Percentiles rank a stretch among this genome's conserved stretches.
Evolutionary conservation across 2,113 vertebrate genomes (phyloP).

Genomic region (Ahaetulla prasina): DNA sequence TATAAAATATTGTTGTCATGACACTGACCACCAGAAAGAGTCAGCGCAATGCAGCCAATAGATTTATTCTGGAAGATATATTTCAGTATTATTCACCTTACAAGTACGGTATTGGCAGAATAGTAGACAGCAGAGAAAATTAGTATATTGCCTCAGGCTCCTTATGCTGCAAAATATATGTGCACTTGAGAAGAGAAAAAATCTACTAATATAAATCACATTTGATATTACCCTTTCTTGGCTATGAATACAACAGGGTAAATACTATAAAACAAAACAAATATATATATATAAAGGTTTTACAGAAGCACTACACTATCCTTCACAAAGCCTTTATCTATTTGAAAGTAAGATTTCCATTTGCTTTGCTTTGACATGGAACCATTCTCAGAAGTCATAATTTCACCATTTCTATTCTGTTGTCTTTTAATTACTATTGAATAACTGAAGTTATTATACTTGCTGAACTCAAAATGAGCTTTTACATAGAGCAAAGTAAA

Average conservation of each 20-base stretch:
- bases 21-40: background rate
- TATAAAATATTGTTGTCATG: background rate
- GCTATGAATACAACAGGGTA: background rate
- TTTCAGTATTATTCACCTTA: background rate
- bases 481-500: background rate
- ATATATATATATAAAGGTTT: background rate
- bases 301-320: background rate
- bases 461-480: background rate
- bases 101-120: background rate
- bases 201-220: background rate
- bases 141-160: background rate
- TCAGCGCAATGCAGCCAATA: background rate
- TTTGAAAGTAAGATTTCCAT: background rate
- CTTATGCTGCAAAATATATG: background rate
- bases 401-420: background rate
- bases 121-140: background rate
- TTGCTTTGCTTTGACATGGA: background rate
- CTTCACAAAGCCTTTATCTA: background rate
- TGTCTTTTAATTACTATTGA: background rate
- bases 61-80: background rate
- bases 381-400: background rate
- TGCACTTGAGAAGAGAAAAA: background rate
- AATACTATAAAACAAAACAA: background rate
- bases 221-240: background rate
- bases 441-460: background rate